Base-by-base conservation (phyloP, 2,888 invertebrate species). In the Drosophila siamana region DNA sequence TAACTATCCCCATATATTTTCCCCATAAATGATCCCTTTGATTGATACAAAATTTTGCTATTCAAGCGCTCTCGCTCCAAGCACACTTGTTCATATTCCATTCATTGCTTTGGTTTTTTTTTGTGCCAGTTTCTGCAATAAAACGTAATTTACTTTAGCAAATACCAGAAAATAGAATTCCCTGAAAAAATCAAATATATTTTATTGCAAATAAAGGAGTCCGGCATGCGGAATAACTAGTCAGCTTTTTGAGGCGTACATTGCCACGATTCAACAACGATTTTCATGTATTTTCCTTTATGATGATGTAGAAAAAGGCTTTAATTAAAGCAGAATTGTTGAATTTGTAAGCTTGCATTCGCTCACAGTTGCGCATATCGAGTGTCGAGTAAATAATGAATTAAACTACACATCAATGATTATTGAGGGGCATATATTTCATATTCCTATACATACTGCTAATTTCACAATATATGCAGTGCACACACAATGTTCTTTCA, bases 311-410 rank as follows among this genome's bases (percentile, higher is more conserved):
- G 43, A 44, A 38, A 74, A 76, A 13, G 43, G 26, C 50, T 74
- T 76, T 55, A 76, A 76, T 76, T 76, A 66, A 50, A 56, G 56
- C 54, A 38, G 65, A 60, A 75, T 54, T 59, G 65, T 52, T 52
- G 24, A 28, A 22, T 54, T 74, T 69, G 9, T 54, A 46, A 72
- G 38, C 38, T 51, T 40, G 13, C 44, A 36, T 46, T 7, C 11
- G 30, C 11, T 33, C n/a, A n/a, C n/a, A 33, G 33, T n/a, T 6
- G 0, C 13, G 36, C 26, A 63, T 46, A 69, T 43, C 48, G 19
- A 57, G 57, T 55, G 40, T 38, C 44, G 41, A 38, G 28, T 19
- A 38, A 62, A 44, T 54, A 46, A 48, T 52, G 22, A 47, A 52
- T 69, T 61, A 33, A 43, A 52, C 22, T 13, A 22, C 8, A 8